Percentiles rank a stretch among this genome's conserved stretches.
Evolutionary conservation across 2,888 invertebrate genomes (phyloP).

Genomic region (Hofmannophila pseudospretella): DNA sequence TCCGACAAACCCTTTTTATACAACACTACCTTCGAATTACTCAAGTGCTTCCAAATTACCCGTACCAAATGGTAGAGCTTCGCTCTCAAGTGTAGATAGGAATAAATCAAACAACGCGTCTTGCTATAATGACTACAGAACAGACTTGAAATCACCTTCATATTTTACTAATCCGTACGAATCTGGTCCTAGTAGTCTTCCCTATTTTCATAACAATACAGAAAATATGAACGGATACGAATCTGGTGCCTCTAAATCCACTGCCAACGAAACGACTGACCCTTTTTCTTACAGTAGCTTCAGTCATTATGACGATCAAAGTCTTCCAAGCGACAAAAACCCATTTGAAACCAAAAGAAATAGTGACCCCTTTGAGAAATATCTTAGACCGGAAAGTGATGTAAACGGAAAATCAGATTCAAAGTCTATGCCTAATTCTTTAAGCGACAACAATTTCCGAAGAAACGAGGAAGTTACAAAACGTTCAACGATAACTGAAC

Average conservation of each 20-base stretch:
- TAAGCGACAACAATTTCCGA: conserved; percentile 56
- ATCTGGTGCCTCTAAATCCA: conserved; percentile 21
- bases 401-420: conserved; percentile 39
- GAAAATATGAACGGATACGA: conserved; percentile 40
- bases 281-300: conserved; percentile 29
- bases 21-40: conserved; percentile 62
- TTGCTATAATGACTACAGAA: conserved; percentile 33
- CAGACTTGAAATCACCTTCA: conserved; percentile 48
- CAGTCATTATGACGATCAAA: conserved; percentile 32
- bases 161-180: conserved; percentile 40
- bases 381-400: conserved; percentile 40
- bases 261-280: conserved; percentile 34
- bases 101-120: conserved; percentile 46
- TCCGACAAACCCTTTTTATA: conserved; percentile 71
- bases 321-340: conserved; percentile 43
- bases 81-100: conserved; percentile 57
- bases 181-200: conserved; percentile 41
- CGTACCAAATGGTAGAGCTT: conserved; percentile 54
- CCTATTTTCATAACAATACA: conserved; percentile 32
- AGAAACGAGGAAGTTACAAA: conserved; percentile 55
- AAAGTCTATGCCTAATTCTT: conserved; percentile 46
- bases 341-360: conserved; percentile 56
- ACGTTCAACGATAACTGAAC: conserved; percentile 60
- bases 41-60: conserved; percentile 66
- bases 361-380: conserved; percentile 60